Evolutionary conservation across 2,888 invertebrate genomes (phyloP).

Genomic region (Clusia tigrina): DNA sequence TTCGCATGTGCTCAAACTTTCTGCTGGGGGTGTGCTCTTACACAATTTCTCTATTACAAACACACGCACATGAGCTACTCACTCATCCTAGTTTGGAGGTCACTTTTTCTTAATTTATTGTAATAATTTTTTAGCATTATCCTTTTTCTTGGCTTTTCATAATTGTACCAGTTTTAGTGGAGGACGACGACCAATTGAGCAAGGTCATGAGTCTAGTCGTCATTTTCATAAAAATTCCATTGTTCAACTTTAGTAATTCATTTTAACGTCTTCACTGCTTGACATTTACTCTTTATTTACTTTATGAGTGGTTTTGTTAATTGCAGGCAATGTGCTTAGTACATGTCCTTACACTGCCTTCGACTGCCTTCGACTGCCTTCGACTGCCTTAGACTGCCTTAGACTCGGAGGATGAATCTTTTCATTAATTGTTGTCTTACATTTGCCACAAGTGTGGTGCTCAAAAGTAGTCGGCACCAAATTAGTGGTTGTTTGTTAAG

Average conservation of each 20-base stretch:
- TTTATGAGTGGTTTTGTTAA: not conserved
- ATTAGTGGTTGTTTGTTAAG: no score
- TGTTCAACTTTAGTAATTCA: not conserved
- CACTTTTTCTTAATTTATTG: no score
- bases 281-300: no score
- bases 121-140: not conserved
- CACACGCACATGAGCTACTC: not conserved
- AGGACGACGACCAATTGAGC: not conserved
- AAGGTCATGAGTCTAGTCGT: constrained; percentile 3
- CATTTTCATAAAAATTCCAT: constrained; percentile 4
- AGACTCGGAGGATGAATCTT: no score
- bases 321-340: not conserved
- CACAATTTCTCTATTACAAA: not conserved
- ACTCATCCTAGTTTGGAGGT: constrained; percentile 19
- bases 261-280: not conserved
- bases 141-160: constrained; percentile 4
- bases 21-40: no score
- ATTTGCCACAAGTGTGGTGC: no score
- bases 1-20: no score
- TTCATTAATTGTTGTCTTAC: no score
- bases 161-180: not conserved
- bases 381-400: no score
- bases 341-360: no score
- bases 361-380: no score
- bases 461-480: no score